Conservation (phyloP, 2,113 vertebrate species). For the Nothoprocta pentlandii region DNA sequence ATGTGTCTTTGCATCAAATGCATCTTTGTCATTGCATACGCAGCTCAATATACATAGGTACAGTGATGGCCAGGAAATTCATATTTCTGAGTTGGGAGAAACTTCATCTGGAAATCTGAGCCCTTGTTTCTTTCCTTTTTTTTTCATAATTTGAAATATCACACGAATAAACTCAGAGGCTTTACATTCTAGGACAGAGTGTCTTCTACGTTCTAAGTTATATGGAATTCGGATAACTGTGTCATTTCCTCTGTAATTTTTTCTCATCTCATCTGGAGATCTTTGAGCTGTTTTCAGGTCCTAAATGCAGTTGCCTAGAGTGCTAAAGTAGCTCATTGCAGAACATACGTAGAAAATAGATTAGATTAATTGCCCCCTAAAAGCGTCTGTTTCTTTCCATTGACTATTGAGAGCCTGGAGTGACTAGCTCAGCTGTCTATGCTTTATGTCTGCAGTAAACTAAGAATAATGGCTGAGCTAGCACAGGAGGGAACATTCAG, state of each 20-base stretch:
- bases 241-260: constrained; percentile 28
- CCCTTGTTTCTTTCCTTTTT: neutral
- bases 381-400: constrained; percentile 62
- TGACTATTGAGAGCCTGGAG: constrained; percentile 65
- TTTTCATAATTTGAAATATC: neutral
- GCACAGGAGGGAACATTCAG: constrained; percentile 59
- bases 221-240: neutral
- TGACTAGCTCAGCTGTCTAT: constrained; percentile 71
- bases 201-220: constrained; percentile 1
- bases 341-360: constrained; percentile 64
- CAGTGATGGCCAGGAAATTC: neutral
- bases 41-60: neutral
- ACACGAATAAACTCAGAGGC: neutral
- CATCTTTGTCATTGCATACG: neutral
- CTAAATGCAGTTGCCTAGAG: constrained; percentile 47
- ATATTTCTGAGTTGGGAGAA: neutral
- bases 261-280: constrained; percentile 30
- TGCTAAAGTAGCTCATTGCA: constrained; percentile 58
- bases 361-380: constrained; percentile 67
- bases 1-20: neutral
- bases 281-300: constrained; percentile 16
- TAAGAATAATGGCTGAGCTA: constrained; percentile 60
- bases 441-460: constrained; percentile 70
- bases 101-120: neutral
- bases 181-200: constrained; percentile 21